Conservation (phyloP, 2,113 vertebrate genomes). For the Hippocampus guttulatus region DNA sequence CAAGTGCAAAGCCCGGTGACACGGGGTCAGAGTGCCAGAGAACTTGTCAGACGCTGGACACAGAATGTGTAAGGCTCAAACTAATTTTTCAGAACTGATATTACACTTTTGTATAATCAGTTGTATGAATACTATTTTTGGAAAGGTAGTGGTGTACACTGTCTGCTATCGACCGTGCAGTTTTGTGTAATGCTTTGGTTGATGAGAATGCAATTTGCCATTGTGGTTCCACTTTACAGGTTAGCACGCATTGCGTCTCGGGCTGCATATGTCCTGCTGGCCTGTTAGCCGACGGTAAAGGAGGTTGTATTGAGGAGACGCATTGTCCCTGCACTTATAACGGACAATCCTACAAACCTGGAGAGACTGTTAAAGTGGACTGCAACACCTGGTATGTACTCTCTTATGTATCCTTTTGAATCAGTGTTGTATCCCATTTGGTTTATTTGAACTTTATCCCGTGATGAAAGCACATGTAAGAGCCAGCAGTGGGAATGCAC, state of each 20-base stretch:
- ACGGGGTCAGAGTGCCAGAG: constrained; percentile 81
- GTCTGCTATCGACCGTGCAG: too few species aligned
- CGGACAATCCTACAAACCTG: constrained; percentile 71
- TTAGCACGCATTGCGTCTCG: constrained; percentile 75
- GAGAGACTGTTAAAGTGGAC: constrained; percentile 74
- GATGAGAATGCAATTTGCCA: neutral
- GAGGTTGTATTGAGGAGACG: constrained; percentile 74
- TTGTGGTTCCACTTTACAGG: constrained; percentile 62
- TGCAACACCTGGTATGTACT: constrained; percentile 87
- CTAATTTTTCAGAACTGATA: neutral
- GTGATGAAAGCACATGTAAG: constrained; percentile 77
- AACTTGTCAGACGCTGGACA: constrained; percentile 82
- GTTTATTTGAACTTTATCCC: neutral
- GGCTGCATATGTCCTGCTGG: constrained; percentile 85
- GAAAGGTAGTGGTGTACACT: too few species aligned
- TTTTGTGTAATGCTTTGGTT: neutral
- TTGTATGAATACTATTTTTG: too few species aligned
- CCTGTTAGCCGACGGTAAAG: constrained; percentile 74
- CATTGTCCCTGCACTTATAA: constrained; percentile 85
- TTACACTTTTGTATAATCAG: neutral
- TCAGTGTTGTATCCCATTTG: neutral
- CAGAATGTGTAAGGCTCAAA: constrained; percentile 77
- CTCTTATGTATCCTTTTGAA: neutral
- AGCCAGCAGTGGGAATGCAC: constrained; percentile 82
- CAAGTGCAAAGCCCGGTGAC: constrained; percentile 44